Base-by-base conservation (phyloP, 1,140 invertebrate species). In the Drosophila sturtevanti region DNA sequence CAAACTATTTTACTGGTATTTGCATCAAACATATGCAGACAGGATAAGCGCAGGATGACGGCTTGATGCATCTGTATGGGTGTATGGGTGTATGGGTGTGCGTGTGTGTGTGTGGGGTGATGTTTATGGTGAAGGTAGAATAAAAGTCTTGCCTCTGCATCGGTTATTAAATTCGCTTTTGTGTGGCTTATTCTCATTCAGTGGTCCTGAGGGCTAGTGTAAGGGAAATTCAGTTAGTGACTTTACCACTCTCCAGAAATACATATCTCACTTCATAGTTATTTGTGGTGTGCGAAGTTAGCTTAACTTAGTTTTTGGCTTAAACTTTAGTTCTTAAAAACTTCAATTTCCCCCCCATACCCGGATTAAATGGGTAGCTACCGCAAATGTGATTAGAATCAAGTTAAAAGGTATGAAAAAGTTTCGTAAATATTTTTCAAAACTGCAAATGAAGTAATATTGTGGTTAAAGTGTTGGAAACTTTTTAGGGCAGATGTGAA, bases 11-110 rank as follows among this genome's bases (percentile, higher is more conserved):
- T 48, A 67, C 60, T 51, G 61, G 52, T 68, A 65, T 68, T 76
- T 81, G 77, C 81, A 74, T 58, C 77, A 86, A 77, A 74, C 81
- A 77, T 63, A 81, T 85, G 81, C 74, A 74, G 74, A 68, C 56
- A 65, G 67, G 58, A 70, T 81, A 67, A 81, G 74, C 81, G 55
- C 38, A 44, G 68, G 73, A 77, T 77, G 68, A 59, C 63, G 63
- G 24, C 55, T 56, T 34, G 24, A 56, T 37, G 37, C 21, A 38
- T 34, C 34, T 38, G 58, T 24, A 35, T 18, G 14, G 6, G 31
- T 58, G 31, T 18, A 31, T 58, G 35, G 10, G 31, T 38, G 18
- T 18, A 31, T 35, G 37, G n/a, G n/a, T 18, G 55, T 58, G 35
- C 16, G 31, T 38, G 18, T 18, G 55, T 35, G 37, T 5, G 3